A percentile compares a stretch with the other conserved stretches of the same genome.
Evolutionary conservation across 2,113 vertebrate species (phyloP).

Genomic region (Tupaia chinensis): DNA sequence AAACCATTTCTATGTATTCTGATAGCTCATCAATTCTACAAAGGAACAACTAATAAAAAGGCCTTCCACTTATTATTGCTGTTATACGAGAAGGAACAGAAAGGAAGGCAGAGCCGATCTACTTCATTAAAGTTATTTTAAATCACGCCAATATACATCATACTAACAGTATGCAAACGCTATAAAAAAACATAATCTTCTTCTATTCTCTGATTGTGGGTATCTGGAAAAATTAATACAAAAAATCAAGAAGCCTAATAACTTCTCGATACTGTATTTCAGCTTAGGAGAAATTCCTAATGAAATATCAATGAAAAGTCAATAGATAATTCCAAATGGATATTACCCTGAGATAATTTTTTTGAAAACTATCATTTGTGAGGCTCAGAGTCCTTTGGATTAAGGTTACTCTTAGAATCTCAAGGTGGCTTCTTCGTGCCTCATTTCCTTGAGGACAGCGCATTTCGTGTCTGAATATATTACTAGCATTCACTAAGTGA

Average conservation of each 20-base stretch:
- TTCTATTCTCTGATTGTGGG: not conserved
- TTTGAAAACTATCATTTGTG: not conserved
- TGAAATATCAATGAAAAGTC: conserved; percentile 42
- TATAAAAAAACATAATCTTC: conserved; percentile 26
- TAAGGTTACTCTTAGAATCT: not conserved
- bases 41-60: conserved; percentile 7
- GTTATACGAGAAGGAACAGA: conserved; percentile 8
- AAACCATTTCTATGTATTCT: not conserved
- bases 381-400: not conserved
- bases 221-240: conserved; percentile 39
- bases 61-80: conserved; percentile 19
- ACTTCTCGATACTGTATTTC: not conserved
- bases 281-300: conserved; percentile 25
- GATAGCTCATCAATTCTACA: not conserved
- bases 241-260: not conserved
- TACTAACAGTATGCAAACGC: not conserved
- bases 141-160: conserved; percentile 10
- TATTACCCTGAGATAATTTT: not conserved
- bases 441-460: not conserved
- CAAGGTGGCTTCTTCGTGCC: not conserved
- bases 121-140: conserved; percentile 46
- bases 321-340: conserved; percentile 21
- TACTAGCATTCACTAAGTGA: not conserved
- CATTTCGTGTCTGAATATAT: not conserved
- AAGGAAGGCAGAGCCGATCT: not conserved